Evolutionary conservation across 2,888 invertebrate species (phyloP).

Genomic region (Trachelus iudaicus): DNA sequence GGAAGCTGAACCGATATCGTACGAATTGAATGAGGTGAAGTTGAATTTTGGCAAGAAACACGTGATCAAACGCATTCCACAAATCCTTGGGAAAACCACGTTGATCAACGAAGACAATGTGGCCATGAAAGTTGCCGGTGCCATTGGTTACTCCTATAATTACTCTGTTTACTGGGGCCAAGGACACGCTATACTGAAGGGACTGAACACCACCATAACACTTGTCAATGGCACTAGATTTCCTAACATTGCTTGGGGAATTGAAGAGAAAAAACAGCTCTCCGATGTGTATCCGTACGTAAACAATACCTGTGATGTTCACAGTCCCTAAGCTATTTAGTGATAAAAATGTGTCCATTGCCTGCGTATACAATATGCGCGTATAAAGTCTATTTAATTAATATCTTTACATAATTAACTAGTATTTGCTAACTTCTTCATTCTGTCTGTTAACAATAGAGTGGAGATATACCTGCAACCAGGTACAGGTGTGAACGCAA

Average conservation of each 20-base stretch:
- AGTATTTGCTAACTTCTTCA: background rate
- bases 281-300: constrained; percentile 68
- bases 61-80: constrained; percentile 59
- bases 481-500: constrained; percentile 86
- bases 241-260: constrained; percentile 79
- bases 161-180: constrained; percentile 84
- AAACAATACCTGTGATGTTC: background rate
- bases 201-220: constrained; percentile 74
- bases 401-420: background rate
- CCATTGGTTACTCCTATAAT: constrained; percentile 78
- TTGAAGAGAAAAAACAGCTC: constrained; percentile 67
- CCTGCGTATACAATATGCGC: background rate
- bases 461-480: constrained; percentile 77
- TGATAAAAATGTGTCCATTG: background rate
- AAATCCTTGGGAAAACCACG: constrained; percentile 61
- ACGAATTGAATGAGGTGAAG: constrained; percentile 78
- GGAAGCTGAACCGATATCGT: constrained; percentile 82
- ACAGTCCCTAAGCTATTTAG: background rate
- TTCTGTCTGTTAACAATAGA: constrained; percentile 51
- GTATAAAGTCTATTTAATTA: background rate
- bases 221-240: constrained; percentile 70
- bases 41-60: constrained; percentile 70
- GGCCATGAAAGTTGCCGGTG: constrained; percentile 76
- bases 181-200: constrained; percentile 78
- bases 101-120: constrained; percentile 68